A percentile compares a stretch with the other conserved stretches of the same genome.
These are phyloP conservation scores for Scleropages formosus DNA, from an alignment of 2,797 vertebrate genomes.

Conservation along the genomic window DNA sequence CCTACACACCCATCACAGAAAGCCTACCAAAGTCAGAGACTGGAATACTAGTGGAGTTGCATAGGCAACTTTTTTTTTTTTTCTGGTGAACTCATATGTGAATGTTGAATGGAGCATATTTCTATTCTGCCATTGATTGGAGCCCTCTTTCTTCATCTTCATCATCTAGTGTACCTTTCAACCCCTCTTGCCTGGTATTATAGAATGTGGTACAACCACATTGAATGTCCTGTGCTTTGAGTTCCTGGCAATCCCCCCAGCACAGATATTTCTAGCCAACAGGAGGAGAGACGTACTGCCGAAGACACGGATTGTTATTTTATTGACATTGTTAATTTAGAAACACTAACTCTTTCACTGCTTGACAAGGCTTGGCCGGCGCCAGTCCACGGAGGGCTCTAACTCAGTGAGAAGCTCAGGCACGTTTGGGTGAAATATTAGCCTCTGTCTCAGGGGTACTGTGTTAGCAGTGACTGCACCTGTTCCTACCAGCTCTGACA, in stretches of 20 bases:
- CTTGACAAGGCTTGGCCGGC: not conserved
- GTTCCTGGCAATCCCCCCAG: not conserved
- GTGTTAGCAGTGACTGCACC: not conserved
- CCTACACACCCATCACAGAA: not conserved
- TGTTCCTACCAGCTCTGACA: slow-evolving; percentile 4
- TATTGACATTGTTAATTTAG: slow-evolving; percentile 25
- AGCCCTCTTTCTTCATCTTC: too few relatives aligned
- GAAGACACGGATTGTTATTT: slow-evolving; percentile 12
- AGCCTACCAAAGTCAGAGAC: too few relatives aligned
- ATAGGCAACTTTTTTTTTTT: too few relatives aligned
- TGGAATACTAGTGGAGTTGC: too few relatives aligned
- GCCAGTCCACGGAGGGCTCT: not conserved
- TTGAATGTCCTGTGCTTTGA: too few relatives aligned
- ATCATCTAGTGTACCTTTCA: too few relatives aligned
- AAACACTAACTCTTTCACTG: not conserved
- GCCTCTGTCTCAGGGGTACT: not conserved
- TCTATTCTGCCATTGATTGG: too few relatives aligned
- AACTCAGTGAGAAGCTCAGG: not conserved
- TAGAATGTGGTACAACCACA: too few relatives aligned
- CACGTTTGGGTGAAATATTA: slow-evolving; percentile 1
- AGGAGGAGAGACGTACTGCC: not conserved
- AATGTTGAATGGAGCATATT: too few relatives aligned
- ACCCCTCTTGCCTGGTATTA: too few relatives aligned
- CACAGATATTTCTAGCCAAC: not conserved
- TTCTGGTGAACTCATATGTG: too few relatives aligned